Evolutionary conservation across 1,140 invertebrate species (phyloP).

Genomic region (Globodera ellingtonae): DNA sequence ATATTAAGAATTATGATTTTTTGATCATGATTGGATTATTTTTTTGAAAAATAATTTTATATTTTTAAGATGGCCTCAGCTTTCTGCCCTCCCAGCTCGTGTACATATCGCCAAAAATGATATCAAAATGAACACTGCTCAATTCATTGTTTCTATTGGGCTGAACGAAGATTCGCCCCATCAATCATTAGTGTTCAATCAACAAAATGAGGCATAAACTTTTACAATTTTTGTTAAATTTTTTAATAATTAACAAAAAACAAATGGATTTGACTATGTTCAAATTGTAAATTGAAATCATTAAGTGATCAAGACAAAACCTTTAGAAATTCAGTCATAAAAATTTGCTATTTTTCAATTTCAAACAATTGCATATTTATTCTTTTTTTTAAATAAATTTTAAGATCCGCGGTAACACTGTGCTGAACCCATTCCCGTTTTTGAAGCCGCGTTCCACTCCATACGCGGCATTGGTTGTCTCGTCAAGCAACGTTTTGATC

Average conservation of each 20-base stretch:
- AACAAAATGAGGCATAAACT: slow-evolving; percentile 74
- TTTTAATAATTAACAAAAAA: slow-evolving; percentile 63
- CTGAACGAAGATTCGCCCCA: slow-evolving; percentile 62
- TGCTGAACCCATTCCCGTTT: slow-evolving; percentile 80
- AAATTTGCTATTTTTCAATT: too few species aligned
- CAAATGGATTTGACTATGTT: slow-evolving; percentile 72
- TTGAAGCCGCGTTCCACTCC: slow-evolving; percentile 71
- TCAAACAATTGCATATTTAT: slow-evolving; percentile 72
- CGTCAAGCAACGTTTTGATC: slow-evolving; percentile 84
- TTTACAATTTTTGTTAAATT: not conserved
- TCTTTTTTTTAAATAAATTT: slow-evolving; percentile 73
- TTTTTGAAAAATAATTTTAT: too few species aligned
- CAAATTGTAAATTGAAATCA: too few species aligned
- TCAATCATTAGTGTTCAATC: slow-evolving; percentile 74
- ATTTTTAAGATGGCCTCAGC: slow-evolving; percentile 68
- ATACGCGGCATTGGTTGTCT: slow-evolving; percentile 78
- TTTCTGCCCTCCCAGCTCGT: slow-evolving; percentile 70
- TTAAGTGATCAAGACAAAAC: too few species aligned
- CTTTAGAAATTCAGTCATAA: too few species aligned
- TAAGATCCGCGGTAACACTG: slow-evolving; percentile 77
- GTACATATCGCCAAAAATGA: slow-evolving; percentile 63
- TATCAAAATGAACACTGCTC: slow-evolving; percentile 61
- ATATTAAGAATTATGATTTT: too few species aligned
- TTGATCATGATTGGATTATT: too few species aligned
- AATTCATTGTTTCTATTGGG: slow-evolving; percentile 64